Conservation (phyloP, 1,140 invertebrate genomes). For the Vanessa tameamea region DNA sequence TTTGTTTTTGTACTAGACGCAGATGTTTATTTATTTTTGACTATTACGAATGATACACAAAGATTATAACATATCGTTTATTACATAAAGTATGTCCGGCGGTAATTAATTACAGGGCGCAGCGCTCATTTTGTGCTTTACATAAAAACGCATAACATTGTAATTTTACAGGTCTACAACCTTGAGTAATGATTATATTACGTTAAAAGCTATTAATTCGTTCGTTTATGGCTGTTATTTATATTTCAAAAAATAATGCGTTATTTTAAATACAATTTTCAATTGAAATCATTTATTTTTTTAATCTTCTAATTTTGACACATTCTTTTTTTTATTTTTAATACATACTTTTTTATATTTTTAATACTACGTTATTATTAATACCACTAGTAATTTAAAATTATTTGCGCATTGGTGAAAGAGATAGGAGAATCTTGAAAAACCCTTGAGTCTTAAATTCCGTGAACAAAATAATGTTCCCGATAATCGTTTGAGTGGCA, state of each 20-base stretch:
- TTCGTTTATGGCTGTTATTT: background rate
- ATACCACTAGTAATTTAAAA: background rate
- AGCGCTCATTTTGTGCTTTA: slow-evolving; percentile 14
- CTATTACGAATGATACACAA: background rate
- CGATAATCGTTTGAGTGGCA: background rate
- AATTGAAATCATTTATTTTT: too few relatives aligned
- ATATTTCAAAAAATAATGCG: too few relatives aligned
- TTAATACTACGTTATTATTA: too few relatives aligned
- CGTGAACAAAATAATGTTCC: background rate
- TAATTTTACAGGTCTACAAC: slow-evolving; percentile 27
- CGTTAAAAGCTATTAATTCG: slow-evolving; percentile 24
- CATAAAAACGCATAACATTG: slow-evolving; percentile 27
- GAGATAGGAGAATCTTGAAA: background rate
- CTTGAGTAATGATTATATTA: slow-evolving; percentile 25
- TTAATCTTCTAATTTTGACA: too few relatives aligned
- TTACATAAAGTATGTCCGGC: slow-evolving; percentile 13
- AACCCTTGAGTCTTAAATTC: background rate
- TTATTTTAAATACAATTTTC: too few relatives aligned
- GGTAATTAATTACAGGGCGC: slow-evolving; percentile 26
- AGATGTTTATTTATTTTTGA: background rate
- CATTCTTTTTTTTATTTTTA: too few relatives aligned
- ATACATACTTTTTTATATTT: too few relatives aligned
- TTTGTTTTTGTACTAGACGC: too few relatives aligned
- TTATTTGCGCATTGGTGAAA: background rate
- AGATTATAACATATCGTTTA: slow-evolving; percentile 8